phyloP scores from a whole-genome alignment of 2,797 vertebrate genomes.

The Cercopithecus hamlyni region DNA sequence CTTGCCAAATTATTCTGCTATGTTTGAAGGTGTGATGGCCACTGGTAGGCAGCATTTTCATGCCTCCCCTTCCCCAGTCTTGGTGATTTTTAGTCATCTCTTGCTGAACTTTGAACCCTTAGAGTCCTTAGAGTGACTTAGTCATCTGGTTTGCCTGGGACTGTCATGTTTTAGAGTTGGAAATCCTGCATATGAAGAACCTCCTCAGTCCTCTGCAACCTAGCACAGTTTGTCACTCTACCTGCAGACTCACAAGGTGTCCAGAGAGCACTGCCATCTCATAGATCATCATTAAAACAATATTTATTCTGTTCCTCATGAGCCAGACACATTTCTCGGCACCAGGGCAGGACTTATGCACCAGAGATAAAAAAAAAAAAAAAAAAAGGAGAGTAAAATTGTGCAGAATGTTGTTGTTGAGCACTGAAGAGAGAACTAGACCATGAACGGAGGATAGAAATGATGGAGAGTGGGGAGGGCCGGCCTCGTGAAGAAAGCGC shows the following conservation, averaged over 20 bases:
- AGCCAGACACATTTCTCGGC: neutral
- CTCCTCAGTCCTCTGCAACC: neutral
- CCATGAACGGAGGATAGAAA: neutral
- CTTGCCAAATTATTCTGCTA: neutral
- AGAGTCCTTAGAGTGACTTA: neutral
- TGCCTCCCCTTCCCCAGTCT: neutral
- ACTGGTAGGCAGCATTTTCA: neutral
- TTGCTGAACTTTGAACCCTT: too few species aligned
- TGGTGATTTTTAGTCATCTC: neutral
- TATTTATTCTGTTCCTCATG: rapidly evolving
- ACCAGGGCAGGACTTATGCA: rapidly evolving
- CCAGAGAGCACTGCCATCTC: neutral
- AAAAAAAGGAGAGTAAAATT: neutral
- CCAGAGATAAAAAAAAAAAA: neutral
- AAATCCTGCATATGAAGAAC: neutral
- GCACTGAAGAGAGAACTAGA: neutral
- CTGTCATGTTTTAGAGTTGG: rapidly evolving
- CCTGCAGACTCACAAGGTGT: too few species aligned
- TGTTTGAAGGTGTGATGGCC: too few species aligned
- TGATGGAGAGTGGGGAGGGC: neutral
- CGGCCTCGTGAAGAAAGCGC: neutral
- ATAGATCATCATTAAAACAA: neutral
- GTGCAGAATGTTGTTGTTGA: neutral
- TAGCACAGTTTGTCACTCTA: neutral
- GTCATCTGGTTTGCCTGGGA: neutral